These are phyloP conservation scores for Erithacus rubecula DNA, from an alignment of 2,797 vertebrate genomes.

Conservation along the genomic window DNA sequence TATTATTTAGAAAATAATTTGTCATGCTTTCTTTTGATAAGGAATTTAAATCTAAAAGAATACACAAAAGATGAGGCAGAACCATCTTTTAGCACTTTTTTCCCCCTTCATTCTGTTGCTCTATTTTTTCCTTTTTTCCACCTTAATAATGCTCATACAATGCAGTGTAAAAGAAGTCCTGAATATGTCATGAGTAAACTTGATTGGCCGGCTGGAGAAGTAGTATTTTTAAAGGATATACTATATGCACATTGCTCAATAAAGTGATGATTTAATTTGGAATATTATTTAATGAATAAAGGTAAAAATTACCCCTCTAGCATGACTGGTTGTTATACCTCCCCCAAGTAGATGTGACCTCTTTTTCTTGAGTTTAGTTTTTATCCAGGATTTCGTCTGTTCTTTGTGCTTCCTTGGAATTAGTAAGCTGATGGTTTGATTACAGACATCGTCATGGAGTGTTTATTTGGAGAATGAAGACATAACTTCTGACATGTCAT, in stretches of 20 bases:
- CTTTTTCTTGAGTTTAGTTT: not conserved
- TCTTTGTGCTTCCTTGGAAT: not conserved
- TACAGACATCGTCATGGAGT: fast-evolving
- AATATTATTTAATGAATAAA: not conserved
- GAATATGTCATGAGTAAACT: not conserved
- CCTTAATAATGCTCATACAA: fast-evolving
- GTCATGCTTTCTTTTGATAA: not conserved
- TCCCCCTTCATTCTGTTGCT: not conserved
- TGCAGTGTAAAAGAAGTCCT: not conserved
- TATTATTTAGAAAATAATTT: not conserved
- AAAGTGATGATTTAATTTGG: not conserved
- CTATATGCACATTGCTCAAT: not conserved
- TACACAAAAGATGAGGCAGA: not conserved
- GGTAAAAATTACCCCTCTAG: not conserved
- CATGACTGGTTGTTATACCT: fast-evolving
- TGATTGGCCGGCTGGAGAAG: not conserved
- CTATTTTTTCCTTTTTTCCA: not conserved
- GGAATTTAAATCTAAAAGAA: not conserved
- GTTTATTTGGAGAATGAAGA: not conserved
- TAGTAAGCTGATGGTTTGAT: not conserved
- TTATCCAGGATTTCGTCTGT: not conserved
- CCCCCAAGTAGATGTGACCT: not conserved
- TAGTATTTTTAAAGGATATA: not conserved
- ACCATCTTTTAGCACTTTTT: not conserved
- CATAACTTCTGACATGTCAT: not conserved